Base-by-base conservation (phyloP, 2,888 invertebrate genomes). In the Drosophila macrospina region DNA sequence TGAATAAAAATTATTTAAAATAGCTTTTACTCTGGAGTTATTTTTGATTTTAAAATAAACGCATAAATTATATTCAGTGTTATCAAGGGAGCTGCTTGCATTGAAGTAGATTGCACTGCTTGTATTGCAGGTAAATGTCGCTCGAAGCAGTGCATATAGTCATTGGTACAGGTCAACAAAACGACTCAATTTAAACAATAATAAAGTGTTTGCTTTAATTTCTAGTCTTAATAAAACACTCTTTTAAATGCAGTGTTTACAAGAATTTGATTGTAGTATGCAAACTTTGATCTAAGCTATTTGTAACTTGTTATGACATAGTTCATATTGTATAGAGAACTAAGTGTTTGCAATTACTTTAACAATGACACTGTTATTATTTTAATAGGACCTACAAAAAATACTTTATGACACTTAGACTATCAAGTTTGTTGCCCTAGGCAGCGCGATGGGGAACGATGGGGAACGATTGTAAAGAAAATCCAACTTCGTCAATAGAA, bases 351-450 rank as follows among this genome's bases (percentile, higher is more conserved):
- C 37, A 10, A 39, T 30, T 57, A 39, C 30, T 41, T 10, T 5
- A 52, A 39, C 15, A 30, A 41, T 39, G 28, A 4, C 36, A 26
- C 11, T 26, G n/a, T 32, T 32, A 50, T 59, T 41, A 32, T 30
- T 32, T 32, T 41, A 59, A 50, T 50, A 26, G 11, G 11, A 13
- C 24, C 48, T 20, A 50, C 39, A 57, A 24, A 47, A 30, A 41
- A 48, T 13, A 24, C 50, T 26, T n/a, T 41, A 48, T 11, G 44
- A 1, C 34, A 16, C 28, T 36, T 10, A 6, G 37, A 5, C 13
- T 26, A 16, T 34, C 20, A 1, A 34, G 44, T 44, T 26, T 34
- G 2, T 44, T 55, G 4, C 5, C 11, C 8, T 34, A 8, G 2
- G 6, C 11, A 11, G 11, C 32, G 13, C 20, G 41, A 24, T 24